Conservation (phyloP, 2,113 vertebrate species). For the Centrocercus urophasianus region DNA sequence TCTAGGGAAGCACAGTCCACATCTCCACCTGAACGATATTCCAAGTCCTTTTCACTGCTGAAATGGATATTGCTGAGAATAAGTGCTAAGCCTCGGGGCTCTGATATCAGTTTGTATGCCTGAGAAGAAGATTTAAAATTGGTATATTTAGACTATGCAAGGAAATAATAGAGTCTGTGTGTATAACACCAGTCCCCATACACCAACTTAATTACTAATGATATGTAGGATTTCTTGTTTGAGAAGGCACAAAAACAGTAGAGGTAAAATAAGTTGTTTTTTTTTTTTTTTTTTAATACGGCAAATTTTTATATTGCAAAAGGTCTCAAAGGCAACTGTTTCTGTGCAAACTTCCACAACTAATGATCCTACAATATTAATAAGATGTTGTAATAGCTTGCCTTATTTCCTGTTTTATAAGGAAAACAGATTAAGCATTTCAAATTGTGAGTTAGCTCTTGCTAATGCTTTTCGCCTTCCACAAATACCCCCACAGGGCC, state of each 20-base stretch:
- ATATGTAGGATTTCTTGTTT: neutral
- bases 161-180: neutral
- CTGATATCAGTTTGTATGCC: constrained; percentile 90
- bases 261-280: neutral
- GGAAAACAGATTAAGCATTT: neutral
- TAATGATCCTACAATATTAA: neutral
- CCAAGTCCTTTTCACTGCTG: constrained; percentile 84
- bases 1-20: constrained; percentile 88
- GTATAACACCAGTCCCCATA: neutral
- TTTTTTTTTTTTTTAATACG: neutral
- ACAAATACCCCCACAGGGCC: neutral
- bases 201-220: neutral
- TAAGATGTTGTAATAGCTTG: neutral
- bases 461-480: neutral
- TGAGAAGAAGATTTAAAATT: constrained; percentile 50
- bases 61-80: constrained; percentile 94
- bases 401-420: neutral
- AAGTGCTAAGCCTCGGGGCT: constrained; percentile 88
- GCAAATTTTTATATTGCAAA: neutral
- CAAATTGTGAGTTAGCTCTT: neutral
- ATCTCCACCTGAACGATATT: constrained; percentile 89
- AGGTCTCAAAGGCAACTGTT: neutral
- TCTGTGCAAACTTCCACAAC: neutral
- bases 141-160: neutral
- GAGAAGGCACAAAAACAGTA: neutral